phyloP scores from a whole-genome alignment of 2,888 invertebrate species.

The Acanthoscelides obtectus region DNA sequence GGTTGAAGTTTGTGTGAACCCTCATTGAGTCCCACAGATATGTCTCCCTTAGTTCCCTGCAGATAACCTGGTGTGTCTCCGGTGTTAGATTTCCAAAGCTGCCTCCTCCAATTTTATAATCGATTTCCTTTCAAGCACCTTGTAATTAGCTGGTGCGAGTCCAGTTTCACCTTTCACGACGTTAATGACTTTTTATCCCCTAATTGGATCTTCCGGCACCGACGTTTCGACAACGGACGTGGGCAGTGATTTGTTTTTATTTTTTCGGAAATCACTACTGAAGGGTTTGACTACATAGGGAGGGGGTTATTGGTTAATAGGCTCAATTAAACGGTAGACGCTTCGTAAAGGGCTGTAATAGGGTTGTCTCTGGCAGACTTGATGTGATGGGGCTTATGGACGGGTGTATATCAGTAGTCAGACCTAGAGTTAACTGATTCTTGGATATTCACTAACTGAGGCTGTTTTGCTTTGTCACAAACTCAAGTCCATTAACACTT shows the following conservation, averaged over 20 bases:
- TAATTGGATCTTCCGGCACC: not conserved
- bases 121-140: not conserved
- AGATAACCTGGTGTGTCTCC: not conserved
- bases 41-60: not conserved
- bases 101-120: not conserved
- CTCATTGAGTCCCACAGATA: no score
- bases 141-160: not conserved
- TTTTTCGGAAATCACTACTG: not conserved
- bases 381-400: not conserved
- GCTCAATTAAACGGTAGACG: not conserved
- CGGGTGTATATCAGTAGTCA: not conserved
- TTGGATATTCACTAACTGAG: no score
- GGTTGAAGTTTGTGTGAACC: no score
- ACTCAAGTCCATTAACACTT: no score
- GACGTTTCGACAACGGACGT: not conserved
- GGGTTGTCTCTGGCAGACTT: not conserved
- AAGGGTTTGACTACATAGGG: not conserved
- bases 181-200: not conserved
- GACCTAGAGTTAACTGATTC: no score
- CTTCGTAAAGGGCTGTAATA: not conserved
- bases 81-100: not conserved
- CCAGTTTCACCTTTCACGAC: not conserved
- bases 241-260: not conserved
- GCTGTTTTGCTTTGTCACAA: no score
- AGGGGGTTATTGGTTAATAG: not conserved